Base-by-base conservation (phyloP, 2,888 invertebrate species). In the Ophion costatus region DNA sequence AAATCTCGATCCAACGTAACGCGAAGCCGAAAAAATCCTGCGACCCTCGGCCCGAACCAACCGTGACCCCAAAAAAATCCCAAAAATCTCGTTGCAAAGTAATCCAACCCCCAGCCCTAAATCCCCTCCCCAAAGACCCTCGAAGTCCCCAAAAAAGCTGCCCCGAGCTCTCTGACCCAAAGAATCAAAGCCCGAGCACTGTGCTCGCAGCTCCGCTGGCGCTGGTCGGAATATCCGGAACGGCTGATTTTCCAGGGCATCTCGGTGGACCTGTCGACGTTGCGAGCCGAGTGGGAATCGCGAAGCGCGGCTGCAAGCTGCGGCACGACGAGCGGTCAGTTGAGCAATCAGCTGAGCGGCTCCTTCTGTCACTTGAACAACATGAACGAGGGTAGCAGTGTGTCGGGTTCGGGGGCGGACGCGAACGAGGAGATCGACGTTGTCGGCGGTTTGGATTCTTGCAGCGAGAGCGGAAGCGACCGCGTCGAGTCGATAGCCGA, bases 211-310 rank as follows among this genome's bases (percentile, higher is more conserved):
- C 4, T 2, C 5, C 51, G 14, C 17, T 17, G 51, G 14, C 51
- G 3, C 17, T 51, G 14, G 17, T 51, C 51, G 14, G 4, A 51
- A 51, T 51, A 51, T 51, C 51, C 4, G 14, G 51, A 64, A 29
- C 29, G 1, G 20, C 29, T 24, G 24, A 42, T 61, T 76, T 88
- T 90, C 10, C 90, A 94, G 93, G 98, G 98, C 89, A 98, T 98
- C 91, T 96, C 97, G 22, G 98, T 98, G 29, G 98, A 98, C 93
- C 94, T 98, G 86, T 97, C 98, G 90, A 97, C 98, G 3, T 94
- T 98, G 74, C 96, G 97, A 90, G 95, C 97, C 69, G 98, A 98
- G 93, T 98, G 98, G 95, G 95, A 98, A 90, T 96, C 97, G 14
- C 97, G 93, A 2, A 92, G 91, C 71, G 91, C 93, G 0, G 90